Evolutionary conservation across 2,113 vertebrate species (phyloP).

Genomic region (Sceloporus undulatus): DNA sequence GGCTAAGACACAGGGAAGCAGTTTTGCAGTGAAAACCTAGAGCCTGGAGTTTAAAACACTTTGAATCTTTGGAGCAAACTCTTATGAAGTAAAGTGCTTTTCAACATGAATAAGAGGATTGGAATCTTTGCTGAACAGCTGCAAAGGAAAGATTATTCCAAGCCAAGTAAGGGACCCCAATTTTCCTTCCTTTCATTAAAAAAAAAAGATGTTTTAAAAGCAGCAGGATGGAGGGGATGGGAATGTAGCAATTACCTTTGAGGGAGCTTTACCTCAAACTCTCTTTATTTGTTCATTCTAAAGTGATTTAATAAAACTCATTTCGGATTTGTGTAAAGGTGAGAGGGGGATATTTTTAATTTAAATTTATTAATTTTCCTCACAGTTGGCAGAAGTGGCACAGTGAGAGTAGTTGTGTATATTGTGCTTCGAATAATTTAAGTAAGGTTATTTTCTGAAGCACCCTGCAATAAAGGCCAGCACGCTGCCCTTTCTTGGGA

Average conservation of each 20-base stretch:
- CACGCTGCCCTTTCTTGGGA: neutral
- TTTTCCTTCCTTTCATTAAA: constrained; percentile 32
- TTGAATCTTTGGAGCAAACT: constrained; percentile 17
- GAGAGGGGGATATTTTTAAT: neutral
- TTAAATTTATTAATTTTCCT: constrained; percentile 8
- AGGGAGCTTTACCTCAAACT: neutral
- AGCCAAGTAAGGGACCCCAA: constrained; percentile 18
- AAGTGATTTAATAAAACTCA: neutral
- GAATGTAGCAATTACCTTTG: neutral
- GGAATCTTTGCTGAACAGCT: constrained; percentile 38
- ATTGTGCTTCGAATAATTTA: neutral
- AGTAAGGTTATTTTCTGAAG: neutral
- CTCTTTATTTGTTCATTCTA: constrained; percentile 6
- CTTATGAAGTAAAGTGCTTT: constrained; percentile 26
- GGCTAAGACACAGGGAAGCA: constrained; percentile 26
- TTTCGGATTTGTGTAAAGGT: neutral
- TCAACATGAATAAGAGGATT: constrained; percentile 36
- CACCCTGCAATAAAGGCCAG: neutral
- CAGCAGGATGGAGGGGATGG: neutral
- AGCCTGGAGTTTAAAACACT: constrained; percentile 33
- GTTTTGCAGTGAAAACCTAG: constrained; percentile 32
- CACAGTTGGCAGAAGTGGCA: neutral
- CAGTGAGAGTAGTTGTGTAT: neutral
- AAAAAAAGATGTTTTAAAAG: neutral
- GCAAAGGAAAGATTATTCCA: constrained; percentile 34